Evolutionary conservation across 2,113 vertebrate genomes (phyloP).

Genomic region (Perca fluviatilis): DNA sequence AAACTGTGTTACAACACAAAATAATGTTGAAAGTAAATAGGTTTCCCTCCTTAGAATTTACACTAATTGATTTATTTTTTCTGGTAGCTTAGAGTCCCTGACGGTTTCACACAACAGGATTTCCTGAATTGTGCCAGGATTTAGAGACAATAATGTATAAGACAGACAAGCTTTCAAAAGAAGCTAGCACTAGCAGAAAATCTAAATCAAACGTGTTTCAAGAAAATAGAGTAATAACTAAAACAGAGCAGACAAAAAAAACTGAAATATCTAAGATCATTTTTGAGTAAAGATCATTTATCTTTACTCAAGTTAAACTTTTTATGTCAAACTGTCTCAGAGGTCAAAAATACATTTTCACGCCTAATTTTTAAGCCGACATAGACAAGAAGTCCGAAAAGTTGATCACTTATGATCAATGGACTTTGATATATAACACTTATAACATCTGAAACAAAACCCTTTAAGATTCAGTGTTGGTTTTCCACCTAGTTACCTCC

Average conservation of each 20-base stretch:
- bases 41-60: constrained; percentile 1
- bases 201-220: background rate
- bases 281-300: background rate
- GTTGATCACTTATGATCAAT: background rate
- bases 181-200: constrained; percentile 21
- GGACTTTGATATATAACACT: background rate
- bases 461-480: background rate
- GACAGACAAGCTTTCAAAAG: constrained; percentile 13
- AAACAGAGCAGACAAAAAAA: background rate
- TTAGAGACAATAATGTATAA: background rate
- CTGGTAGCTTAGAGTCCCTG: background rate
- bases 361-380: background rate
- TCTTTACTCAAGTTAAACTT: background rate
- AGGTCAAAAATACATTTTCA: background rate
- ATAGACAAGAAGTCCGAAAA: background rate
- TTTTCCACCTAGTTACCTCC: background rate
- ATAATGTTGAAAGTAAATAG: background rate
- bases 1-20: background rate
- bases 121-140: constrained; percentile 44
- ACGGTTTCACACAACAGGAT: constrained; percentile 43
- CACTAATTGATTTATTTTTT: background rate
- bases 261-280: background rate
- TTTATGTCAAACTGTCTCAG: background rate
- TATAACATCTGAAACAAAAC: background rate
- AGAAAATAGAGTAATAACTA: background rate